phyloP scores from a whole-genome alignment of 1,140 invertebrate genomes.

The Dreissena rostriformis region DNA sequence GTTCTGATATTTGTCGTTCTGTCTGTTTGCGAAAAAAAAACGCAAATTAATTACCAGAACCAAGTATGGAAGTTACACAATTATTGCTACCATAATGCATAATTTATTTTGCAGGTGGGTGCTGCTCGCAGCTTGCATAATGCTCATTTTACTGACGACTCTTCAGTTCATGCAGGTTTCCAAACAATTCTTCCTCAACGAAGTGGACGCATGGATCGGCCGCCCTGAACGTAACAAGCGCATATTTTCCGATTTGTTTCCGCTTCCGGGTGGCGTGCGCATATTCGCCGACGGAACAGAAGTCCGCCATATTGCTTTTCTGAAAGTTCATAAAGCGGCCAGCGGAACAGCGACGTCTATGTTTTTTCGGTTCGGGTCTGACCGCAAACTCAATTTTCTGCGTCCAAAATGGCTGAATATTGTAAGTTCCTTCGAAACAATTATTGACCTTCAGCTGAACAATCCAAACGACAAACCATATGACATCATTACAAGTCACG shows the following conservation, averaged over 20 bases:
- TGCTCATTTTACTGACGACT: too few relatives aligned
- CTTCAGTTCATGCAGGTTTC: too few relatives aligned
- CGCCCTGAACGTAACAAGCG: background rate
- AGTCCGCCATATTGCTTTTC: conserved; percentile 65
- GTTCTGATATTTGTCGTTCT: too few relatives aligned
- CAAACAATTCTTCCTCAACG: too few relatives aligned
- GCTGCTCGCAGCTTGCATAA: too few relatives aligned
- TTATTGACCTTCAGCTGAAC: conserved; percentile 31
- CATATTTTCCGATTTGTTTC: conserved; percentile 15
- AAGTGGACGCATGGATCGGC: too few relatives aligned
- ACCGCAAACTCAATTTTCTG: conserved; percentile 63
- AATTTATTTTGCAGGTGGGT: too few relatives aligned
- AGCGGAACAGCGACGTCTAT: conserved; percentile 72
- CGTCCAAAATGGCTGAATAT: conserved; percentile 60
- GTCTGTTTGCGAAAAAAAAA: too few relatives aligned
- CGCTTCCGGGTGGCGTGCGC: conserved; percentile 38
- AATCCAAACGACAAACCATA: conserved; percentile 50
- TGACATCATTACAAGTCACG: conserved; percentile 72
- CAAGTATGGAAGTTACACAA: too few relatives aligned
- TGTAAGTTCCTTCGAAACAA: conserved; percentile 47
- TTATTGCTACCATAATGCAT: too few relatives aligned
- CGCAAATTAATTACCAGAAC: too few relatives aligned
- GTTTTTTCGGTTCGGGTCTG: conserved; percentile 66
- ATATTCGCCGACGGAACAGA: conserved; percentile 41
- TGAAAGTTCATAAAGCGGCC: conserved; percentile 75